Conservation (phyloP, 2,113 vertebrate genomes). For the mouse (Mus musculus) region DNA sequence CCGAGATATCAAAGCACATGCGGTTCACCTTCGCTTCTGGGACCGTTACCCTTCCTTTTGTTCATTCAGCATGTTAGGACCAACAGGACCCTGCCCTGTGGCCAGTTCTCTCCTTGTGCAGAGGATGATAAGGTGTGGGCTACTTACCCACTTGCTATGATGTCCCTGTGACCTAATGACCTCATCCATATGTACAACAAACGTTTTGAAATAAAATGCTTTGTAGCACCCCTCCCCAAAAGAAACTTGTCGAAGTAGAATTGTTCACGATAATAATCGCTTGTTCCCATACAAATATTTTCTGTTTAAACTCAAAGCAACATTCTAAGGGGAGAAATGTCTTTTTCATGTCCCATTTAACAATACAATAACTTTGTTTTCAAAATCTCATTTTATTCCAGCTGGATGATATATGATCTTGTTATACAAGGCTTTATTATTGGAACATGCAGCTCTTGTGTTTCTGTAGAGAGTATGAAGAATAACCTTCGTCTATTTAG, state of each 20-base stretch:
- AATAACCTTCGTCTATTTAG: constrained; percentile 37
- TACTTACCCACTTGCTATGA: not conserved
- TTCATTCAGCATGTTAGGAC: constrained; percentile 84
- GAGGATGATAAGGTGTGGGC: not conserved
- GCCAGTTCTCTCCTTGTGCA: constrained; percentile 82
- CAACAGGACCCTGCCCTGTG: constrained; percentile 83
- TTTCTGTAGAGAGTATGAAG: constrained; percentile 23
- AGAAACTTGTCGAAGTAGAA: constrained; percentile 65
- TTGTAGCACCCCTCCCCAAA: not conserved
- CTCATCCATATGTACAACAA: not conserved
- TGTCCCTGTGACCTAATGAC: not conserved
- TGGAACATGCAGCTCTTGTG: constrained; percentile 63
- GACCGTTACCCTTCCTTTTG: constrained; percentile 87
- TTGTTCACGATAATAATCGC: constrained; percentile 73
- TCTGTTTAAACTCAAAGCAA: constrained; percentile 83
- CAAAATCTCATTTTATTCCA: constrained; percentile 78
- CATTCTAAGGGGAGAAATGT: constrained; percentile 69
- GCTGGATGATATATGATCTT: constrained; percentile 76
- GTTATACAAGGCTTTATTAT: constrained; percentile 69
- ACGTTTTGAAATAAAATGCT: constrained; percentile 55
- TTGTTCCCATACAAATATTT: constrained; percentile 79
- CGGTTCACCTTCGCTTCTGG: not conserved
- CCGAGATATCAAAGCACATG: constrained; percentile 81
- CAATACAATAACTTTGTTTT: constrained; percentile 78
- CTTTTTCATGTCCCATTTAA: constrained; percentile 76